Percentiles rank a stretch among this genome's conserved stretches.
These are phyloP conservation scores for Microctenopoma stevenorrisi DNA, from an alignment of 2,797 vertebrate species.

Conservation along the genomic window DNA sequence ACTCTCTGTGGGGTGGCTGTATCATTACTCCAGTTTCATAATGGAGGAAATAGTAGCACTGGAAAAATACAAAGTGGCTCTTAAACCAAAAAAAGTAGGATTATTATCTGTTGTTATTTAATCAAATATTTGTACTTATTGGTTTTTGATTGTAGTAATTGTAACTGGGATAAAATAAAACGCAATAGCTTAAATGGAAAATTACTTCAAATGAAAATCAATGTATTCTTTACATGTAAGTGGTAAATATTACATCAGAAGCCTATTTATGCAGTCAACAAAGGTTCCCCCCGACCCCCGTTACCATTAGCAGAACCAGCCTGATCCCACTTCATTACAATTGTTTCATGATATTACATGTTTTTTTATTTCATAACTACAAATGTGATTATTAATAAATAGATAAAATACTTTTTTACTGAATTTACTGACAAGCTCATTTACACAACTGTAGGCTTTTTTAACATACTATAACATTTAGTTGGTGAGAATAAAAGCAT, in stretches of 20 bases:
- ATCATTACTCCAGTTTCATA: neutral
- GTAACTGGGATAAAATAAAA: constrained; percentile 8
- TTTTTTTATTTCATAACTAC: neutral
- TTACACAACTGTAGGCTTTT: neutral
- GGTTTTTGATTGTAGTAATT: neutral
- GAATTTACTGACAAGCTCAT: too few relatives aligned
- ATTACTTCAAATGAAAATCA: constrained; percentile 11
- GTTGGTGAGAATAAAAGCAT: neutral
- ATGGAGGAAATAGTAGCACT: neutral
- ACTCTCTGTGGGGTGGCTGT: constrained; percentile 1
- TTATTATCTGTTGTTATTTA: neutral
- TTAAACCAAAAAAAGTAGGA: neutral
- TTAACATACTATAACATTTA: neutral
- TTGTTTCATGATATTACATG: too few relatives aligned
- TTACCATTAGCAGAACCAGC: too few relatives aligned
- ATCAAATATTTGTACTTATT: neutral
- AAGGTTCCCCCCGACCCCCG: too few relatives aligned
- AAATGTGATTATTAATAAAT: constrained; percentile 1
- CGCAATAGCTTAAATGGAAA: neutral
- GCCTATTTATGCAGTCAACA: too few relatives aligned
- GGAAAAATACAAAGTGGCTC: neutral
- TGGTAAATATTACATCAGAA: neutral
- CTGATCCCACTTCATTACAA: neutral
- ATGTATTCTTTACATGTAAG: constrained; percentile 9
- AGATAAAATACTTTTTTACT: neutral